phyloP scores from a whole-genome alignment of 2,888 invertebrate species.

The Tolmerus cingulatus region DNA sequence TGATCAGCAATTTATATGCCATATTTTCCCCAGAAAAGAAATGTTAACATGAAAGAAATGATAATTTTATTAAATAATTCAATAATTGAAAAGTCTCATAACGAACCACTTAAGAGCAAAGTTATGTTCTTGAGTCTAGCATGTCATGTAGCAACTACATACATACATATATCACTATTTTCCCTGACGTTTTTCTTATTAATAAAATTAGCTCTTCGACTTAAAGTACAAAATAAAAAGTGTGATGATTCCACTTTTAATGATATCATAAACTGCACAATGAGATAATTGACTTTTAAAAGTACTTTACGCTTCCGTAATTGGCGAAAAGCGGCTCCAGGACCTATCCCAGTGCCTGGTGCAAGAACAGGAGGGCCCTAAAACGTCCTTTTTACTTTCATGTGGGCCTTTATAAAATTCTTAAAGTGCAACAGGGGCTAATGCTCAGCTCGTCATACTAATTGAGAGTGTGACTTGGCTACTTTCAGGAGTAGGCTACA shows the following conservation, averaged over 20 bases:
- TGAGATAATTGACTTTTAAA: not conserved
- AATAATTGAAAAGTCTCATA: not conserved
- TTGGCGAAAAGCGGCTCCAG: not conserved
- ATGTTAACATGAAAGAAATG: too few species aligned
- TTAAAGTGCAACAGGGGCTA: not conserved
- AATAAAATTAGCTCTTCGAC: not conserved
- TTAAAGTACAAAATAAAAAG: not conserved
- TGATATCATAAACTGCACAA: not conserved
- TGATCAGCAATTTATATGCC: too few species aligned
- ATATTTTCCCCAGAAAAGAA: too few species aligned
- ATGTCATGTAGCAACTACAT: not conserved
- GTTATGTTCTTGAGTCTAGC: not conserved
- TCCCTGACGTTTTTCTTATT: not conserved
- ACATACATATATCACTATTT: not conserved
- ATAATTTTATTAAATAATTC: too few species aligned
- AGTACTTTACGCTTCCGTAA: not conserved
- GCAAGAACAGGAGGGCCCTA: not conserved
- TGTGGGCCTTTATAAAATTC: not conserved
- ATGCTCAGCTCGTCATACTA: not conserved
- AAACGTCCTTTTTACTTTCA: not conserved
- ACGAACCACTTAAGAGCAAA: not conserved
- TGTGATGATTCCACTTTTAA: not conserved
- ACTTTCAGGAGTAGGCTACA: not conserved
- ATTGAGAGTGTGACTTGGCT: not conserved
- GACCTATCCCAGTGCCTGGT: not conserved